Evolutionary conservation across 2,797 vertebrate genomes (phyloP), one percentile per base, ranked within the genome.

Genomic region (Acropternis orthonyx): DNA sequence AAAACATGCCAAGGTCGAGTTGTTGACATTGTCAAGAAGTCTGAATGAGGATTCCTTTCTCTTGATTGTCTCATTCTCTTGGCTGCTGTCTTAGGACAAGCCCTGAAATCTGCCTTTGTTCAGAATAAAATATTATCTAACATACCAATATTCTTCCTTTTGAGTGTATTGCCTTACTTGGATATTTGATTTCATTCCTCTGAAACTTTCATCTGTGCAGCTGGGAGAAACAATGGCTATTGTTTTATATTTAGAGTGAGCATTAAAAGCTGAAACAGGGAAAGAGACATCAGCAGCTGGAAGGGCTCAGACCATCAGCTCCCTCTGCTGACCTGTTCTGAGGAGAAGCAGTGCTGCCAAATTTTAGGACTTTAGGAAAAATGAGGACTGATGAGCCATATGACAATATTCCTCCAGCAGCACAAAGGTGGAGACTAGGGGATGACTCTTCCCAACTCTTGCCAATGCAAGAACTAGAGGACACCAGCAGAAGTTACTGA

Each of bases 291-390:
- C 54, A 75, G 49, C 84, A 85, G 61, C 68, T 93, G 81, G 61
- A 89, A 88, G 85, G 96, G 61, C 72, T 96, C 73, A 78, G 95
- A 78, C 28, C 85, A 4, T 68, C 93, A 96, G 96, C 95, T 94
- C 95, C 96, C 95, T 97, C 93, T 95, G 87, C 92, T 94, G 95
- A 93, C 85, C 30, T 52, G 85, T 36, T 83, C 13, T 30, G 58
- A 51, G 27, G 43, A 44, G 55, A 75, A 84, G 23, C 49, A 51
- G 14, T 0, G 18, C 73, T 77, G 68, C 24, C 36, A 41, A n/a
- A 43, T 58, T 59, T 65, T 36, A 56, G 52, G 52, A 15, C 19
- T 66, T 56, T 2, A 5, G 61, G 34, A 83, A 26, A 58, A 75
- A 12, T 2, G 36, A 48, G 24, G 15, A 12, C 12, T 51, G 46